phyloP scores from a whole-genome alignment of 2,888 invertebrate genomes.

The Eumacrocentrus americanus region DNA sequence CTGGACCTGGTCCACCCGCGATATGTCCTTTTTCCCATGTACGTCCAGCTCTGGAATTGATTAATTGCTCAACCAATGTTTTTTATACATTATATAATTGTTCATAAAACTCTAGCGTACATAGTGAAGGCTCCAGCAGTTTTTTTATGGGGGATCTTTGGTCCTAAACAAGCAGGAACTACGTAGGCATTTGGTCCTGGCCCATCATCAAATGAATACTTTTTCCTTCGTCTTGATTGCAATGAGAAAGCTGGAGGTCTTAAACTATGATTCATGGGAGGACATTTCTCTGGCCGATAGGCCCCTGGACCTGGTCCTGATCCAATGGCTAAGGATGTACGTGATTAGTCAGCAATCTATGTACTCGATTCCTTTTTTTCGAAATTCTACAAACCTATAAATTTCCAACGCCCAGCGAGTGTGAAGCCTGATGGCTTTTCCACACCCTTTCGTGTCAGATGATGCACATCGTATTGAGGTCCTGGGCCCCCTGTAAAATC shows the following conservation, averaged over 20 bases:
- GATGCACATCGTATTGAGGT: constrained; percentile 63
- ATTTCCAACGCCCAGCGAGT: constrained; percentile 58
- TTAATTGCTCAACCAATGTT: not conserved
- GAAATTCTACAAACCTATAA: constrained; percentile 40
- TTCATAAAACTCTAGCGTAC: constrained; percentile 50
- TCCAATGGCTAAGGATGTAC: constrained; percentile 29
- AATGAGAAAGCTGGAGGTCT: constrained; percentile 69
- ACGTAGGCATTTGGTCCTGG: constrained; percentile 72
- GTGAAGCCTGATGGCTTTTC: constrained; percentile 66
- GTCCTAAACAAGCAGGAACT: constrained; percentile 64
- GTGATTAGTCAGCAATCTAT: too few species aligned
- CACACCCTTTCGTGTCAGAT: constrained; percentile 62
- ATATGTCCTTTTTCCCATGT: constrained; percentile 25
- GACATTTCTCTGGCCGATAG: constrained; percentile 68
- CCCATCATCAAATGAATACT: constrained; percentile 44
- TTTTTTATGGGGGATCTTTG: constrained; percentile 63
- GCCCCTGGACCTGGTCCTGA: constrained; percentile 70
- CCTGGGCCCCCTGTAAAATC: constrained; percentile 57
- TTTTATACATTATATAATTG: not conserved
- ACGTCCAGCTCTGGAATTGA: constrained; percentile 38
- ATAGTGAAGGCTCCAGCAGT: constrained; percentile 64
- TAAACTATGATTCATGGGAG: constrained; percentile 62
- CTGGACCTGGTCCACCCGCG: constrained; percentile 51
- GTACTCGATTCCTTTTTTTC: too few species aligned
- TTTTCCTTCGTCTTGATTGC: constrained; percentile 60